Conservation (phyloP, 2,888 invertebrate genomes). For the Chorisops tibialis region DNA sequence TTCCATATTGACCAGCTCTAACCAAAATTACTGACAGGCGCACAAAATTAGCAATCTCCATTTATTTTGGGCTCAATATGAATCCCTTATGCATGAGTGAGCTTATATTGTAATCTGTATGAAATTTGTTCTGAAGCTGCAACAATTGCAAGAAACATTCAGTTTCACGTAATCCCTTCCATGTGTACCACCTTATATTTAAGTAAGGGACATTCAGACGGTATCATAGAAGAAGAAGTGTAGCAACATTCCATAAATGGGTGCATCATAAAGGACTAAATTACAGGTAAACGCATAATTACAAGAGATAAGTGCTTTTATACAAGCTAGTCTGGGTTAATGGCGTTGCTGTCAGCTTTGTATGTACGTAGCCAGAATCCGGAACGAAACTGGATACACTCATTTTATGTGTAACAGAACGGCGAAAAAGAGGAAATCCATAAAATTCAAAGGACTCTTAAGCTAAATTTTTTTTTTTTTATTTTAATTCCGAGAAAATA, state of each 20-base stretch:
- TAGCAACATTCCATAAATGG: background rate
- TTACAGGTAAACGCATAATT: slow-evolving; percentile 4
- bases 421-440: background rate
- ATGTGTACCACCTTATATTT: background rate
- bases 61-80: no score
- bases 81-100: no score
- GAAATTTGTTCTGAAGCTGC: background rate
- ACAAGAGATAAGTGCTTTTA: background rate
- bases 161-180: background rate
- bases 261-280: slow-evolving; percentile 8
- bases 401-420: background rate
- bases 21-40: no score
- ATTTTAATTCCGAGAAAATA: no score
- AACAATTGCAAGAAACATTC: background rate
- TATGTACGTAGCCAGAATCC: no score
- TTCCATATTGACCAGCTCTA: no score
- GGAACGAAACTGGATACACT: no score
- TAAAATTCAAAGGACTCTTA: no score
- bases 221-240: background rate
- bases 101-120: no score
- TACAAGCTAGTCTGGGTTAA: background rate
- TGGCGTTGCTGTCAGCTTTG: background rate
- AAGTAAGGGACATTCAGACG: background rate
- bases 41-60: no score
- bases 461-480: no score